Conservation (phyloP, 2,888 invertebrate genomes). For the Lasioglossum pauxillum region DNA sequence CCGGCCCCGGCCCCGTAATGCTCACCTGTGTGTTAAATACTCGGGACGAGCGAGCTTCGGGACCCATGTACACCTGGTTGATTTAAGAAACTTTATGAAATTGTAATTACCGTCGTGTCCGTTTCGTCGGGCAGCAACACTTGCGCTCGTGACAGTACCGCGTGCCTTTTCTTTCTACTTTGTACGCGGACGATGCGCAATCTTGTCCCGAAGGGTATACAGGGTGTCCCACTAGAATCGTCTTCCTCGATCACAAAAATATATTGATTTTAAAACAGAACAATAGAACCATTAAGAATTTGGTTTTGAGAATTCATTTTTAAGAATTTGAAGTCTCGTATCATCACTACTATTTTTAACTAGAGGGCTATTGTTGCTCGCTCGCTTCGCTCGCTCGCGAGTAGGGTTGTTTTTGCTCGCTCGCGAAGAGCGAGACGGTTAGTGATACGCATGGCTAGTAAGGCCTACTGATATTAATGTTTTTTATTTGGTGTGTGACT, state of each 20-base stretch:
- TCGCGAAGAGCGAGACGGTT: too few species aligned
- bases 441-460: too few species aligned
- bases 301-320: too few species aligned
- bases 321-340: too few species aligned
- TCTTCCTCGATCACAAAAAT: background rate
- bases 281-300: background rate
- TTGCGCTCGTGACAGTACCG: background rate
- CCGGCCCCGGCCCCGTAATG: background rate
- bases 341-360: too few species aligned
- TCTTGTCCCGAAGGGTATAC: background rate
- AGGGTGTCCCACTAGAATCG: background rate
- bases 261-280: background rate
- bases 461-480: too few species aligned
- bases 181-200: background rate
- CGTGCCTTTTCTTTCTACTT: background rate
- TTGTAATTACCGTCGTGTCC: slow-evolving; percentile 27
- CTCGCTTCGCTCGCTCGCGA: too few species aligned
- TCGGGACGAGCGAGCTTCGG: slow-evolving; percentile 3
- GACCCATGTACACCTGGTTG: slow-evolving; percentile 16
- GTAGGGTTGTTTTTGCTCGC: too few species aligned
- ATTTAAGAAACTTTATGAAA: slow-evolving; percentile 43
- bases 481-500: too few species aligned
- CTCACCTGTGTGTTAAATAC: slow-evolving; percentile 37
- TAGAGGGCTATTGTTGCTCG: too few species aligned
- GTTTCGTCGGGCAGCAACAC: slow-evolving; percentile 8